Evolutionary conservation across 2,888 invertebrate species (phyloP).

Genomic region (Oxycera nigricornis): DNA sequence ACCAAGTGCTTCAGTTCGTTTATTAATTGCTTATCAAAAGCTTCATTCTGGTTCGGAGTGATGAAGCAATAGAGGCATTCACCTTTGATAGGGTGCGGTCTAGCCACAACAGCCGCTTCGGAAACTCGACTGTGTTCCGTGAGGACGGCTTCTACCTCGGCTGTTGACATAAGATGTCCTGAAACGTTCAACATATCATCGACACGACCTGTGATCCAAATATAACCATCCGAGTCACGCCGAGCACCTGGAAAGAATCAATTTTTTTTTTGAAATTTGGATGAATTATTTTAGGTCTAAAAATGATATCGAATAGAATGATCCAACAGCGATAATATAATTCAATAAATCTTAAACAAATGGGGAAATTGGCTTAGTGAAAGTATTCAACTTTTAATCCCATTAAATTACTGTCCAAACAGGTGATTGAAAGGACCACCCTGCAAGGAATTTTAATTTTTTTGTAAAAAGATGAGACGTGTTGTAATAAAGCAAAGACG

Average conservation of each 20-base stretch:
- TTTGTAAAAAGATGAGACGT: no score
- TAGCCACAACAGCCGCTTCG: constrained; percentile 96
- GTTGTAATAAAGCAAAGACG: no score
- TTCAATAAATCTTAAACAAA: no score
- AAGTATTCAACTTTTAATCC: no score
- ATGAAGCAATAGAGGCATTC: constrained; percentile 98
- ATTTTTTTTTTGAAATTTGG: background rate
- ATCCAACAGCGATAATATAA: background rate
- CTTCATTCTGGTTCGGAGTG: constrained; percentile 80
- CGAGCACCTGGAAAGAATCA: constrained; percentile 73
- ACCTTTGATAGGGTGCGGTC: constrained; percentile 94
- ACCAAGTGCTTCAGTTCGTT: constrained; percentile 79
- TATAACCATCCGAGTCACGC: constrained; percentile 91
- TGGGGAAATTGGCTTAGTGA: no score
- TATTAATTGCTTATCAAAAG: constrained; percentile 74
- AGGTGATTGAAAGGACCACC: no score
- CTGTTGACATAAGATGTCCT: constrained; percentile 96
- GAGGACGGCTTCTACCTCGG: constrained; percentile 87
- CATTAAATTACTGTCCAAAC: no score
- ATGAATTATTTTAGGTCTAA: background rate
- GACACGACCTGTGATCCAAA: constrained; percentile 96
- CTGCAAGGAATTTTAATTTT: no score
- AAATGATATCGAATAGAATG: background rate
- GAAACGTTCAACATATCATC: constrained; percentile 99
- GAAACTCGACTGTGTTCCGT: constrained; percentile 81